Base-by-base conservation (phyloP, 2,113 vertebrate species). In the Anoura caudifer region DNA sequence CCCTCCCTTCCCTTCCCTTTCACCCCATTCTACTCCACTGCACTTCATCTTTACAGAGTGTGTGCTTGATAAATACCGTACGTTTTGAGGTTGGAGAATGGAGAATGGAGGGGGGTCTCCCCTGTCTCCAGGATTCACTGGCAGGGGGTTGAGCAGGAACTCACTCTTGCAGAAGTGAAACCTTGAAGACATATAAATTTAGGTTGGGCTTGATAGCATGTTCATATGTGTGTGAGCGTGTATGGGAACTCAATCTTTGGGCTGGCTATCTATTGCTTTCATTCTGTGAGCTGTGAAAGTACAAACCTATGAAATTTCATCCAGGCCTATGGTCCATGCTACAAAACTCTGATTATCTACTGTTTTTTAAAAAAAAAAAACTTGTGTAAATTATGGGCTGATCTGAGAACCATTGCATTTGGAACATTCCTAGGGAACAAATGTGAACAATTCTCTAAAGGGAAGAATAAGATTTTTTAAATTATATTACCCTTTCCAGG, bases 401-500 rank as follows among this genome's bases (percentile, higher is more conserved):
- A 94, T 19, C 38, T 81, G 45, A 77, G 80, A 50, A 77, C 3
- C 8, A 13, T 7, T 90, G 2, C 5, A 19, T 76, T 86, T 94
- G 22, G 10, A 56, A 73, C 6, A 69, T 26, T 73, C n/a, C 9
- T 13, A 36, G 8, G 63, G 61, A 95, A 45, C 10, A 77, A 82
- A 69, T 69, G 24, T 59, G 70, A 72, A 61, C 33, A 47, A 8
- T 76, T 87, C 43, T 94, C 17, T 56, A 13, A 63, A n/a, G n/a
- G 33, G 28, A 41, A 94, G 31, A 90, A 28, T 45, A 59, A 45
- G n/a, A 28, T 41, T 1, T 14, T 79, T 9, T 45, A 75, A 33
- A 33, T 81, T 72, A 50, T 43, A 50, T 80, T 22, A 28, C 75
- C 54, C 82, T 95, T 95, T 41, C 75, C 38, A 83, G 36, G 33